These are phyloP conservation scores for Cantharis lateralis DNA, from an alignment of 2,888 invertebrate genomes.

Conservation along the genomic window DNA sequence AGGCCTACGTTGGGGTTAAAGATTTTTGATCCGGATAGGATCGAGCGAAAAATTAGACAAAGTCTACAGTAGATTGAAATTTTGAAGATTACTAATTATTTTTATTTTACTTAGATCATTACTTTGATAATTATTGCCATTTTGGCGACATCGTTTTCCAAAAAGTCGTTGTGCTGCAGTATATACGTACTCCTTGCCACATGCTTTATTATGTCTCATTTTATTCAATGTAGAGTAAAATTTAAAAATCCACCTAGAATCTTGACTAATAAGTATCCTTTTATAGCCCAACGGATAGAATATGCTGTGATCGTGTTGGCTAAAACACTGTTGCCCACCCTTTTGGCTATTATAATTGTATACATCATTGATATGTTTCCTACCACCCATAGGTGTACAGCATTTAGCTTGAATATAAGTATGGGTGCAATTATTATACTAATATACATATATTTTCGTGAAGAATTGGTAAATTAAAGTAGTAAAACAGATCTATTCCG, in stretches of 20 bases:
- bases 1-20: too few relatives aligned
- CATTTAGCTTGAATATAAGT: not conserved
- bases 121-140: not conserved
- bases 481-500: not conserved
- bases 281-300: not conserved
- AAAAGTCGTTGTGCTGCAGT: not conserved
- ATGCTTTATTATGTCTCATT: not conserved
- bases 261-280: not conserved
- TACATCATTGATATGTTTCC: not conserved
- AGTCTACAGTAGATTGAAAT: too few relatives aligned
- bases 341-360: not conserved
- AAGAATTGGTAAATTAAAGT: not conserved
- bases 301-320: not conserved
- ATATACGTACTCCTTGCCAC: not conserved
- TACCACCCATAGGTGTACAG: not conserved
- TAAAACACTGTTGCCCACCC: not conserved
- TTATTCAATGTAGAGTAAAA: not conserved
- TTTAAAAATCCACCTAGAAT: not conserved
- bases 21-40: too few relatives aligned
- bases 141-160: not conserved
- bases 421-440: not conserved
- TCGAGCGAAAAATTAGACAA: too few relatives aligned
- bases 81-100: not conserved
- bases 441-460: not conserved
- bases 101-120: not conserved